A percentile compares a stretch with the other conserved stretches of the same genome.
phyloP scores from a whole-genome alignment of 2,113 vertebrate species.

The Podocnemis expansa region DNA sequence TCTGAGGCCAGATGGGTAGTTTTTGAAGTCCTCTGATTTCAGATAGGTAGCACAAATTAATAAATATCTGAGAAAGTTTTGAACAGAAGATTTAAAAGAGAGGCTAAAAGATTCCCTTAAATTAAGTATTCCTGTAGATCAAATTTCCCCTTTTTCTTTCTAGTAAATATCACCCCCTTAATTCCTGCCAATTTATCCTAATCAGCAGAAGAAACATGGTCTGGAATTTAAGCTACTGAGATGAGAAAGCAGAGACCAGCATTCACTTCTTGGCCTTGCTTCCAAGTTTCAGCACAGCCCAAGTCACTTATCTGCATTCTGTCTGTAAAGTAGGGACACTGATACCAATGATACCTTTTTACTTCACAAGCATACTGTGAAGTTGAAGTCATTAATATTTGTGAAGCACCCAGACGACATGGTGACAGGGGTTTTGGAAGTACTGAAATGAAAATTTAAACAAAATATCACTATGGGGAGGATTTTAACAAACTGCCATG shows the following conservation, averaged over 20 bases:
- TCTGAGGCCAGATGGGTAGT: neutral
- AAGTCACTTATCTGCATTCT: neutral
- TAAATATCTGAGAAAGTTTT: neutral
- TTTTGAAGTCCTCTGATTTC: neutral
- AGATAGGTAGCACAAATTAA: neutral
- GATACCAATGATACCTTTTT: neutral
- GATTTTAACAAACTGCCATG: neutral
- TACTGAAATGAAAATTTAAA: neutral
- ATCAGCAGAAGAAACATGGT: neutral
- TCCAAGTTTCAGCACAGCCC: neutral
- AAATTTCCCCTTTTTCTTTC: neutral
- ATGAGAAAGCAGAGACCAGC: neutral
- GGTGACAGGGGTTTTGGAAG: neutral
- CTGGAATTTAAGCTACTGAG: neutral
- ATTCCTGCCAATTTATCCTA: neutral
- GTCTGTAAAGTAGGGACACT: neutral
- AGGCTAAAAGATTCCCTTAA: neutral
- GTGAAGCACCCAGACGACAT: too few species aligned
- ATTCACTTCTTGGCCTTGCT: neutral
- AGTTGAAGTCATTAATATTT: neutral
- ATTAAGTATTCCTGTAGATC: neutral
- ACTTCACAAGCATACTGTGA: accelerated
- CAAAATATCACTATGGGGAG: neutral
- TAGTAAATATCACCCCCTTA: neutral
- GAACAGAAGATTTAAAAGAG: neutral